Conservation (phyloP, 2,888 invertebrate species). For the Flexamia atlantica region DNA sequence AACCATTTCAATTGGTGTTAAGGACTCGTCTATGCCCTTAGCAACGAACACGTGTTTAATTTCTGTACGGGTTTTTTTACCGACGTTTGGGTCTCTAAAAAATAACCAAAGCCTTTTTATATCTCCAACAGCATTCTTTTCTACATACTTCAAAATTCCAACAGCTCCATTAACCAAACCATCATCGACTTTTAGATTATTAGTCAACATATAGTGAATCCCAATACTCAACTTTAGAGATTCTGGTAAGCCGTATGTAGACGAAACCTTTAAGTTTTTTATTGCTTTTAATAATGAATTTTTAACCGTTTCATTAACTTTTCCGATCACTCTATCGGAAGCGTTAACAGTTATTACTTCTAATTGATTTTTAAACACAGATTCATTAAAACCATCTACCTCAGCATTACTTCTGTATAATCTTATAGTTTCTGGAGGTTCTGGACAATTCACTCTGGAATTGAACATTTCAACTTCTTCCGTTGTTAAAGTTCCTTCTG, state of each 20-base stretch:
- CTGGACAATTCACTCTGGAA: slow-evolving; percentile 76
- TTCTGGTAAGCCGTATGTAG: not conserved
- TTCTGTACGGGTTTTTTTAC: too few relatives aligned
- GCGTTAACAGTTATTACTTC: not conserved
- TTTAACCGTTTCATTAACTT: not conserved
- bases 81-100: not conserved
- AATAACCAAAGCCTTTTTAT: not conserved
- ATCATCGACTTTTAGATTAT: not conserved
- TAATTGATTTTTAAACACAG: not conserved
- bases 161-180: slow-evolving; percentile 4
- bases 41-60: too few relatives aligned
- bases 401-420: slow-evolving; percentile 20
- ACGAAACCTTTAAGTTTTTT: not conserved
- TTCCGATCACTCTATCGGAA: not conserved
- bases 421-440: slow-evolving; percentile 67
- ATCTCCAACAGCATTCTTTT: slow-evolving; percentile 10
- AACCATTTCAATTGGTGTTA: too few relatives aligned
- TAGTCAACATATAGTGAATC: not conserved
- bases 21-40: too few relatives aligned
- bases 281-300: not conserved
- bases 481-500: slow-evolving; percentile 54
- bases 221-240: not conserved
- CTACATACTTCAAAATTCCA: not conserved
- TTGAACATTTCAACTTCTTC: slow-evolving; percentile 14
- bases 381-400: slow-evolving; percentile 21